These are phyloP conservation scores for Antheraea yamamai DNA, from an alignment of 2,888 invertebrate genomes.

Conservation along the genomic window DNA sequence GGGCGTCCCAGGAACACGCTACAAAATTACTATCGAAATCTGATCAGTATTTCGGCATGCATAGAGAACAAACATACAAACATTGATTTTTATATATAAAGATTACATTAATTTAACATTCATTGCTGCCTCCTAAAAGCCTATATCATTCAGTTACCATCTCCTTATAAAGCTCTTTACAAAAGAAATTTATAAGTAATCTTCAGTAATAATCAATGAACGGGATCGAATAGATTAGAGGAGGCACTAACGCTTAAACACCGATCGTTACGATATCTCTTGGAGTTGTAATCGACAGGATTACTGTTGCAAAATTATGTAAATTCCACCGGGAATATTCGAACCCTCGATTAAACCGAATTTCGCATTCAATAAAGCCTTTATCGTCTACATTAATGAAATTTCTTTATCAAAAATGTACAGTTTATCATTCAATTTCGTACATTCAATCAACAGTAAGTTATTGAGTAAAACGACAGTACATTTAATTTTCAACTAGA, in stretches of 20 bases:
- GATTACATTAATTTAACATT: no score
- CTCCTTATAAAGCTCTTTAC: background rate
- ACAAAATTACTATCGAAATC: no score
- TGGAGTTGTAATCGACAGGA: conserved; percentile 44
- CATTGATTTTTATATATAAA: no score
- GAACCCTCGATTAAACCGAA: conserved; percentile 30
- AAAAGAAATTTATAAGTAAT: background rate
- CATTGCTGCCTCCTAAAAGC: no score
- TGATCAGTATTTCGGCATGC: no score
- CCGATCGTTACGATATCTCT: conserved; percentile 33
- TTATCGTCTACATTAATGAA: conserved; percentile 31
- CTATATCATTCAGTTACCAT: background rate
- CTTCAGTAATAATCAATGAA: conserved; percentile 9
- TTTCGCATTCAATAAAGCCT: conserved; percentile 28
- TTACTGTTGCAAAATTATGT: conserved; percentile 53
- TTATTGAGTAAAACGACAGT: no score
- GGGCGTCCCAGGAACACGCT: no score
- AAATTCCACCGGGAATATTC: conserved; percentile 33
- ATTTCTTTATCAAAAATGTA: conserved; percentile 28
- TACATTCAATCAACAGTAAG: background rate
- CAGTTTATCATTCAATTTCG: background rate
- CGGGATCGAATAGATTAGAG: conserved; percentile 31
- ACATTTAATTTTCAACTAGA: no score
- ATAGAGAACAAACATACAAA: no score
- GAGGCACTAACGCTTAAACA: conserved; percentile 38